Base-by-base conservation (phyloP, 2,888 invertebrate genomes). In the Sarcophaga subvicina region DNA sequence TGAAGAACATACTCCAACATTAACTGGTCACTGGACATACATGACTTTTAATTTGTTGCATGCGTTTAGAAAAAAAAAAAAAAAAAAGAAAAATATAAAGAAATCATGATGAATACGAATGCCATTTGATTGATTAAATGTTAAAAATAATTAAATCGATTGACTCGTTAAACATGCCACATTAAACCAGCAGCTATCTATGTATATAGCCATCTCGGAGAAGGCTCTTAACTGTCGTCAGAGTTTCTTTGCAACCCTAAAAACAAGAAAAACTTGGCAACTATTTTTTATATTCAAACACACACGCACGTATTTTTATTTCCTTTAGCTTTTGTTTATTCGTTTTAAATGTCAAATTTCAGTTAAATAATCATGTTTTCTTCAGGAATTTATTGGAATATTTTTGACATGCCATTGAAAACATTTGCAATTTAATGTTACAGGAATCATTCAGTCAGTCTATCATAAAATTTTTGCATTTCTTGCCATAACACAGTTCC, bases 131-230 rank as follows among this genome's bases (percentile, higher is more conserved):
- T 85, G 84, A 85, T 85, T 85, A 80, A 85, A 85, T 85, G 71
- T 75, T 77, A 71, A 77, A 80, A 85, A 85, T 85, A 85, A 85
- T 85, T 85, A 80, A 80, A 85, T 71, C 84, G 80, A 85, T 85
- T 76, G 76, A 66, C 37, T 80, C 45, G 66, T 71, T 71, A 80
- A 76, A 80, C 80, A 76, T 76, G 80, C 80, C 73, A 84, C 54
- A 54, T 54, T 54, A 14, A 54, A 14, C 4, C 54, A 49, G 49
- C 14, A 49, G 49, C 14, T 14, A 49, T 14, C 14, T 11, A 49
- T n/a, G n/a, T n/a, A n/a, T 14, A 49, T 22, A 1, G 49, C 4
- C 14, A 14, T 37, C 37, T 37, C 37, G 0, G 1, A 6, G 49
- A 49, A 49, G 49, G 49, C 49, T 37, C 37, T 37, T 0, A 37